Evolutionary conservation across 1,140 invertebrate species (phyloP), one percentile per base, ranked within the genome.

Genomic region (Branchinecta lynchi): DNA sequence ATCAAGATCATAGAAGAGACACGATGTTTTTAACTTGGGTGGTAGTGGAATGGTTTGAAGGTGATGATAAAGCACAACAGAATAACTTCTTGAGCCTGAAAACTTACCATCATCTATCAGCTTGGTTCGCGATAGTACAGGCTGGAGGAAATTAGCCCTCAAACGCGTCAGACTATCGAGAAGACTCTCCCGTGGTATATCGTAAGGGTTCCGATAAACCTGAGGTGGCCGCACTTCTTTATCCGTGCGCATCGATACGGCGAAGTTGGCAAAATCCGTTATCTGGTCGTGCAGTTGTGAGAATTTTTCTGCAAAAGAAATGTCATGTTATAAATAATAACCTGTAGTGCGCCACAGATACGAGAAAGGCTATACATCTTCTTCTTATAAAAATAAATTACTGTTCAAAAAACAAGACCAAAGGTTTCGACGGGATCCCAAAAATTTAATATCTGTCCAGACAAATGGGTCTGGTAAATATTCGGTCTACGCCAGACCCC

Each of bases 121-220:
- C 74, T 87, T 86, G 0, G 85, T 87, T 72, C 88, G 83, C 32
- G 81, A 81, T 12, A 89, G 79, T 6, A 88, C 84, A 43, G 87
- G 85, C 75, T 93, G 89, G 20, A 98, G 80, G 78, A 96, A 96
- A 77, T 97, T 97, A 12, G 90, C 88, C 68, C 94, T 85, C 92
- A 99, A 96, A 75, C 91, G 82, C 9, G 90, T 85, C 70, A 96
- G 87, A 81, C 96, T 93, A 82, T 96, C 92, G 44, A 98, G 82
- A 12, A 99, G 80, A 75, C 89, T 86, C 73, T 87, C 84, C 66
- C 96, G 81, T 17, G 90, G 88, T 77, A 98, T 94, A 80, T 98
- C 95, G 76, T 94, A 98, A 0, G 95, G 91, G 81, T 98, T 98
- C 74, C 92, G 86, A 77, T 93, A 97, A 69, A 86, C 88, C 75